These are phyloP conservation scores for Sparidentex hasta DNA, from an alignment of 2,797 vertebrate genomes.

Conservation along the genomic window DNA sequence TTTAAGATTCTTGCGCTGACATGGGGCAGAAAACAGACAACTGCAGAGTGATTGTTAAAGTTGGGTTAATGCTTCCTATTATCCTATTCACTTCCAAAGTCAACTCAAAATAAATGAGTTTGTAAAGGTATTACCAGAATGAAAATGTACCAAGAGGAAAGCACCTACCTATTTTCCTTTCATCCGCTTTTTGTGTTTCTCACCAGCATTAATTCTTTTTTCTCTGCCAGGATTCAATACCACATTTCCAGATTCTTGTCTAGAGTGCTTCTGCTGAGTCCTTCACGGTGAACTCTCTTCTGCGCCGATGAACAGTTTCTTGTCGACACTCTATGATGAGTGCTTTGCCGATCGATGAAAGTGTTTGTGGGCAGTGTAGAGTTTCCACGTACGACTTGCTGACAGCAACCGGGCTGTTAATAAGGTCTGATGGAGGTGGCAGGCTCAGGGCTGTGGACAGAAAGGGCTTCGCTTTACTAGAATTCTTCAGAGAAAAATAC, in stretches of 20 bases:
- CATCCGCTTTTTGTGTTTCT: neutral
- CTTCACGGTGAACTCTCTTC: neutral
- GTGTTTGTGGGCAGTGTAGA: neutral
- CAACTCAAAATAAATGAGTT: neutral
- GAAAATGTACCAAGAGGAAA: neutral
- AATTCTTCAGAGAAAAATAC: neutral
- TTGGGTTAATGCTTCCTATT: neutral
- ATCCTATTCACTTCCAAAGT: too few species aligned
- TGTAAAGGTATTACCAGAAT: neutral
- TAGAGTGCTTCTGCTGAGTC: neutral
- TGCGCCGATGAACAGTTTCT: neutral
- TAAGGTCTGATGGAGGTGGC: neutral
- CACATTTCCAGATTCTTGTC: neutral
- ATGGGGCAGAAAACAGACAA: neutral
- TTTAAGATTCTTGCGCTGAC: neutral
- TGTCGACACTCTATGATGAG: constrained; percentile 16
- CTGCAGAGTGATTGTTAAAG: neutral
- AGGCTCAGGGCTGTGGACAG: neutral
- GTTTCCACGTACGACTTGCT: neutral
- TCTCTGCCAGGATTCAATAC: neutral
- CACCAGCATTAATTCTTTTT: neutral
- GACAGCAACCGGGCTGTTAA: constrained; percentile 6
- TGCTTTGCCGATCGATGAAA: constrained; percentile 13
- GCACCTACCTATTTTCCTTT: neutral
- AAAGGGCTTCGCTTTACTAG: constrained; percentile 3